Evolutionary conservation across 2,113 vertebrate genomes (phyloP).

Genomic region (Mormoops blainvillei): DNA sequence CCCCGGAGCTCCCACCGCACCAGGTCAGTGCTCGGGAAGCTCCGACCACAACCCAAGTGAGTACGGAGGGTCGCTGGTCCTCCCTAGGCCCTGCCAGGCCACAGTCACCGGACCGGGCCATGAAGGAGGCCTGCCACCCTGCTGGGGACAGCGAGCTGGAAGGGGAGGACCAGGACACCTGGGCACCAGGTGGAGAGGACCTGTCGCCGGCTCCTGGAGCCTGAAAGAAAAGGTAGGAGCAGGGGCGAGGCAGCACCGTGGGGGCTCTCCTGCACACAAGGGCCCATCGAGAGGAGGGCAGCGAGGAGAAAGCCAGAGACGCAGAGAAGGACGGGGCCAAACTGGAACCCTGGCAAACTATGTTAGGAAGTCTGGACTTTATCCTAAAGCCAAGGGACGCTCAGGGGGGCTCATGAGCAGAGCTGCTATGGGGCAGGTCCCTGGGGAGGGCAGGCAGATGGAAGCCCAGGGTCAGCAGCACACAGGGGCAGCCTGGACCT

Average conservation of each 20-base stretch:
- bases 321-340: neutral
- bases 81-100: neutral
- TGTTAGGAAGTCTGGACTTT: too few relatives aligned
- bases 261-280: too few relatives aligned
- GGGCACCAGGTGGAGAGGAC: neutral
- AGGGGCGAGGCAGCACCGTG: too few relatives aligned
- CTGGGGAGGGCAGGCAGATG: neutral
- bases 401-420: accelerated
- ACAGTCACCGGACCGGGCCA: accelerated
- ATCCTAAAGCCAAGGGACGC: neutral
- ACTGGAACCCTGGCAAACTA: neutral
- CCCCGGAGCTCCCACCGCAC: neutral
- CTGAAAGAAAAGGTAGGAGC: neutral
- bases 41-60: accelerated
- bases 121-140: neutral
- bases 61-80: accelerated
- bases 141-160: neutral
- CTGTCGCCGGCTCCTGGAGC: neutral
- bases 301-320: neutral
- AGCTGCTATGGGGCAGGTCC: accelerated
- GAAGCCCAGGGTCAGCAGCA: neutral
- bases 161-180: neutral
- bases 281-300: neutral
- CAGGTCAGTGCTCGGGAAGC: neutral
- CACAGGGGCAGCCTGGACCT: neutral